phyloP scores from a whole-genome alignment of 2,797 vertebrate species.

The Euthynnus affinis region DNA sequence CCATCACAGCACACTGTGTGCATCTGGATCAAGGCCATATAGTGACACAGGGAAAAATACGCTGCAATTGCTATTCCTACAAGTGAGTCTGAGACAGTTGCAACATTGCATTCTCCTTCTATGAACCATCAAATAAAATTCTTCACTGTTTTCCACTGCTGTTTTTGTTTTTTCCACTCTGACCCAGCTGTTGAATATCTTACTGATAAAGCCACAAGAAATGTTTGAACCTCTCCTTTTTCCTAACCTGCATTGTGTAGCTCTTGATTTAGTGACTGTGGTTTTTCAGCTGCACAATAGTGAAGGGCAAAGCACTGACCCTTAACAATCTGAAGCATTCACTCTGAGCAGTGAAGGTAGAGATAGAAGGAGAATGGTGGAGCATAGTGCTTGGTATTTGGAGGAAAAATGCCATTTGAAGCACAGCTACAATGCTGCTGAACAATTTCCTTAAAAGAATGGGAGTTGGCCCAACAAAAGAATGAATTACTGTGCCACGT shows the following conservation, averaged over 20 bases:
- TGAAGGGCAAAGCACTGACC: conserved; percentile 28
- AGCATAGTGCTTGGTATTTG: not conserved
- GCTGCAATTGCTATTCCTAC: conserved; percentile 21
- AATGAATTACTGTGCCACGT: too few relatives aligned
- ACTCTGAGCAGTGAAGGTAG: conserved; percentile 3
- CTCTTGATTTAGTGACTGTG: not conserved
- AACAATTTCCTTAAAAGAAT: conserved; percentile 10
- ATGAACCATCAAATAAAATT: conserved; percentile 26
- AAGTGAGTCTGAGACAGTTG: conserved; percentile 34
- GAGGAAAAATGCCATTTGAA: conserved; percentile 27
- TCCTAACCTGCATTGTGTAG: not conserved
- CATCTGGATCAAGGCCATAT: conserved; percentile 53
- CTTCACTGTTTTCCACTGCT: conserved; percentile 10
- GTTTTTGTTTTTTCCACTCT: not conserved
- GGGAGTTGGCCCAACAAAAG: not conserved
- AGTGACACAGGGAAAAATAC: conserved; percentile 45
- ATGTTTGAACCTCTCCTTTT: not conserved
- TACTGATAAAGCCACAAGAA: not conserved
- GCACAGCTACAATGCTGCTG: conserved; percentile 9
- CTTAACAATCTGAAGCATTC: conserved; percentile 14
- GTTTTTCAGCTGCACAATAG: conserved; percentile 16
- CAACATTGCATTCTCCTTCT: conserved; percentile 41
- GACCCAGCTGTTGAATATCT: not conserved
- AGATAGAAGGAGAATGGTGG: not conserved
- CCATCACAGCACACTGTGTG: conserved; percentile 25